These are phyloP conservation scores for Marcusenius ussheri DNA, from an alignment of 2,113 vertebrate species.

Conservation along the genomic window DNA sequence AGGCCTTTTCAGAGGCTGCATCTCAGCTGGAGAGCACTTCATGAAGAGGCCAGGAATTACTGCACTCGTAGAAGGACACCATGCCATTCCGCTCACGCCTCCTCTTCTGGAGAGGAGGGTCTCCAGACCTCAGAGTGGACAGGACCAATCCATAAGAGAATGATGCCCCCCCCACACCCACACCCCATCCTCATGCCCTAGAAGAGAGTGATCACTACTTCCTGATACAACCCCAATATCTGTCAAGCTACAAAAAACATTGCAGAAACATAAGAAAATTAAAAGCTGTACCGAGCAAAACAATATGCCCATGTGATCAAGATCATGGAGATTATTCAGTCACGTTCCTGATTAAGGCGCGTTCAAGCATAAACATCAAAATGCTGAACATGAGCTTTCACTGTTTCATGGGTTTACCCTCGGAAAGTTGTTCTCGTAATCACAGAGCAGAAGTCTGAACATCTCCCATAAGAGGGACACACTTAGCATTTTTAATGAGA, in stretches of 20 bases:
- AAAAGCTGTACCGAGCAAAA: background rate
- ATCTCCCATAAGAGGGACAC: background rate
- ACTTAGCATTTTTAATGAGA: background rate
- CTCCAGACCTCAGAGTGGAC: background rate
- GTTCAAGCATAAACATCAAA: background rate
- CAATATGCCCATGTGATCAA: background rate
- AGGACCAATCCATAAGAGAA: background rate
- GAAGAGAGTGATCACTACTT: background rate
- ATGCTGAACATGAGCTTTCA: background rate
- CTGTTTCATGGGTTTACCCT: background rate
- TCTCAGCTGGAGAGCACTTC: background rate
- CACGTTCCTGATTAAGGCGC: background rate
- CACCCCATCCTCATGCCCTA: background rate
- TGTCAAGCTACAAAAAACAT: background rate
- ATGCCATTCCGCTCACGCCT: background rate
- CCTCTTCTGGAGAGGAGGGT: background rate
- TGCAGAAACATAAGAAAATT: background rate
- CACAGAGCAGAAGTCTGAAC: background rate
- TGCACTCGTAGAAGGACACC: background rate
- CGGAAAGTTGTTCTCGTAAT: background rate
- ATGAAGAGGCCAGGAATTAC: background rate
- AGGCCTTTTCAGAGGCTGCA: background rate
- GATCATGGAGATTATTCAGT: background rate
- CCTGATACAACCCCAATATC: background rate
- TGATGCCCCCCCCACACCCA: background rate